These are phyloP conservation scores for Hipposideros armiger DNA, from an alignment of 2,113 vertebrate genomes.

Conservation along the genomic window DNA sequence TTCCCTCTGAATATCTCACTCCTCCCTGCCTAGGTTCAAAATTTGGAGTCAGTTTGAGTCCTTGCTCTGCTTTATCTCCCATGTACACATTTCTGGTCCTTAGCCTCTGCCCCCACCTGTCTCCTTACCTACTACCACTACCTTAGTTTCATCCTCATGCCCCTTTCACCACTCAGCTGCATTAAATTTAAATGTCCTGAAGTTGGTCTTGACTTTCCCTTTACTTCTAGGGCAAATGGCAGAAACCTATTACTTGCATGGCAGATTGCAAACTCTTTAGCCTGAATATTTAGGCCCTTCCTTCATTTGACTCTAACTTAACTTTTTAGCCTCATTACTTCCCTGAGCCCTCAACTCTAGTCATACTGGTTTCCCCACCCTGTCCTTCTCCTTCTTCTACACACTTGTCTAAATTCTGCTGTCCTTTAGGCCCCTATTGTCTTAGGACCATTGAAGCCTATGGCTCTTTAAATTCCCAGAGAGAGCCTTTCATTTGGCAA, in stretches of 20 bases:
- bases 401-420: neutral
- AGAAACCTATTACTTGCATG: conserved; percentile 1
- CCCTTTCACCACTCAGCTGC: neutral
- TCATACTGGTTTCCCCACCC: neutral
- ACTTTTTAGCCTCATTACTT: conserved; percentile 9
- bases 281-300: neutral
- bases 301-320: conserved; percentile 31
- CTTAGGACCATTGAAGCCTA: neutral
- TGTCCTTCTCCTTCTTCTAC: neutral
- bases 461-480: conserved; percentile 47
- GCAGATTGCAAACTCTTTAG: neutral
- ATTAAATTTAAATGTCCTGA: conserved; percentile 5
- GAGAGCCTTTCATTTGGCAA: conserved; percentile 38
- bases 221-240: conserved; percentile 24
- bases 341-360: neutral
- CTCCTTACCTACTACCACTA: neutral
- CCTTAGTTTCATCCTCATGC: neutral
- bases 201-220: neutral
- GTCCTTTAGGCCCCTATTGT: neutral
- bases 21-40: neutral
- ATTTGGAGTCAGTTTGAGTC: neutral
- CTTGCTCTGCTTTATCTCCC: neutral
- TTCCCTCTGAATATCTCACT: neutral
- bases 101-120: neutral
- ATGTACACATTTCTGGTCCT: neutral